These are phyloP conservation scores for Oophaga pumilio DNA, from an alignment of 2,113 vertebrate species.

Conservation along the genomic window DNA sequence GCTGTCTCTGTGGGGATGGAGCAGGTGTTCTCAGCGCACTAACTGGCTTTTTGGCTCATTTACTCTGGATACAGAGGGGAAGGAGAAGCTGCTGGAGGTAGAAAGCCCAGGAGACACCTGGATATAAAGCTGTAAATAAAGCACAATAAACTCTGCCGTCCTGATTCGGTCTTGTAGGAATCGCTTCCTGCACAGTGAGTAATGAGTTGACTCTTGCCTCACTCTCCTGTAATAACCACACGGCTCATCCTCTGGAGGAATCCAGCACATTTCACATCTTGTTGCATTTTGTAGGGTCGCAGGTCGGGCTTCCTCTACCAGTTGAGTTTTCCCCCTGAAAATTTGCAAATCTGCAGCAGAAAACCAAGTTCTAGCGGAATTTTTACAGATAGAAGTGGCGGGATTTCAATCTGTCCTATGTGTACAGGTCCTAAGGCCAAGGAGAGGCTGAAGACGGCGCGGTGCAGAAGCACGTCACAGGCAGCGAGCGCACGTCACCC, in stretches of 20 bases:
- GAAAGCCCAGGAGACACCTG: background rate
- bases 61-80: background rate
- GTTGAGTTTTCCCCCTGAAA: background rate
- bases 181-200: background rate
- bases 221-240: background rate
- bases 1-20: background rate
- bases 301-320: background rate
- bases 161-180: background rate
- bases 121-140: constrained; percentile 17
- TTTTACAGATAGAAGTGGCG: no score
- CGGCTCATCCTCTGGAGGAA: no score
- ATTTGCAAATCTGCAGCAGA: no score
- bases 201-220: background rate
- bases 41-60: constrained; percentile 4
- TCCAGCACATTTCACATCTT: background rate
- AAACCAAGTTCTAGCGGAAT: no score
- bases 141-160: background rate
- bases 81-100: background rate
- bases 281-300: background rate
- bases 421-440: no score
- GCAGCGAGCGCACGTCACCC: no score
- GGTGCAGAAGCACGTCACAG: no score
- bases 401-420: no score
- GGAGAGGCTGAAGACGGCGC: no score
- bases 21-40: background rate